Evolutionary conservation across 2,113 vertebrate genomes (phyloP).

Genomic region (Penelope pileata): DNA sequence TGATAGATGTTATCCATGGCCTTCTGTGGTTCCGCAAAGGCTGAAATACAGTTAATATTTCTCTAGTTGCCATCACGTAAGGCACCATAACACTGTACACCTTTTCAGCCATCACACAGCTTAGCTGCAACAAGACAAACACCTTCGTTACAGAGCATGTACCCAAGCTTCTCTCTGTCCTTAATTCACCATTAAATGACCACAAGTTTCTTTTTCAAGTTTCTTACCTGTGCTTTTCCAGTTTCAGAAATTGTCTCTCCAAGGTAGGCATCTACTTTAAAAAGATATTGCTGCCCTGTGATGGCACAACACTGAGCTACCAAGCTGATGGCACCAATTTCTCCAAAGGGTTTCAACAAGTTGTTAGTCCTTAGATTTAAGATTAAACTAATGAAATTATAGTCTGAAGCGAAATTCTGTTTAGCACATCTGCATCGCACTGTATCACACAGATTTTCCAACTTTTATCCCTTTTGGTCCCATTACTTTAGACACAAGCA

Average conservation of each 20-base stretch:
- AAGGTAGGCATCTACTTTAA: neutral
- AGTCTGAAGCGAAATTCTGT: neutral
- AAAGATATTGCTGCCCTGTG: rapidly evolving
- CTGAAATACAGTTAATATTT: neutral
- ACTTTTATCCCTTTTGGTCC: neutral
- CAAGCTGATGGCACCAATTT: neutral
- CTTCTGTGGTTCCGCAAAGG: neutral
- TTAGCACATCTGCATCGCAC: neutral
- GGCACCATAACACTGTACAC: too few species aligned
- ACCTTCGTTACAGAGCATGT: neutral
- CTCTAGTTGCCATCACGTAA: neutral
- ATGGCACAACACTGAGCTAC: neutral
- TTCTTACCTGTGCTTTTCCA: neutral
- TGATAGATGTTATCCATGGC: neutral
- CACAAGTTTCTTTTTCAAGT: neutral
- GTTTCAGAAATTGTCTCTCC: neutral
- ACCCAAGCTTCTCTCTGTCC: neutral
- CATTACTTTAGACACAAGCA: neutral
- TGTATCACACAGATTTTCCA: neutral
- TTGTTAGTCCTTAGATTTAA: neutral
- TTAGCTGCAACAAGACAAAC: neutral
- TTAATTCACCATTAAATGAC: neutral
- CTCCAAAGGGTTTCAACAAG: neutral
- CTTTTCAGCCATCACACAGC: neutral
- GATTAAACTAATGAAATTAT: neutral